These are phyloP conservation scores for Geopemphigus sp. DNA, from an alignment of 1,140 invertebrate species.

Conservation along the genomic window DNA sequence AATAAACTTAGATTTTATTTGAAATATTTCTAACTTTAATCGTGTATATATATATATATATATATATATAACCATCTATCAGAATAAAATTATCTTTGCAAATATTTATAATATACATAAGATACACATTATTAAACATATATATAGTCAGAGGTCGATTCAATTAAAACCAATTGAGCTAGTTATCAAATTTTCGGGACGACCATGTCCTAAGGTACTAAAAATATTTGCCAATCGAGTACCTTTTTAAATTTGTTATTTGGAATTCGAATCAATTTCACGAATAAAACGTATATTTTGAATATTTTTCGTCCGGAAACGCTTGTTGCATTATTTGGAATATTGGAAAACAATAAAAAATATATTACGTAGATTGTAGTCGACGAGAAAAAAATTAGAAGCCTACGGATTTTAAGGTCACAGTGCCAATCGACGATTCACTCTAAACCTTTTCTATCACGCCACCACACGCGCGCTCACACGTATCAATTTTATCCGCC, in stretches of 20 bases:
- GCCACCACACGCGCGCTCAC: slow-evolving; percentile 19
- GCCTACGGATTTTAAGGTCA: slow-evolving; percentile 20
- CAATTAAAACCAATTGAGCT: slow-evolving; percentile 23
- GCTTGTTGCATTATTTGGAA: not conserved
- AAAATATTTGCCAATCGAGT: not conserved
- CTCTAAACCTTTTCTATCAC: slow-evolving; percentile 31
- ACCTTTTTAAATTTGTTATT: not conserved
- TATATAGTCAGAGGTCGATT: slow-evolving; percentile 8
- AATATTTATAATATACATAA: slow-evolving; percentile 7
- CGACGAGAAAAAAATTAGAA: not conserved
- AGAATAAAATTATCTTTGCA: not conserved
- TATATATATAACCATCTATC: not conserved
- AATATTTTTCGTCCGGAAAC: too few species aligned
- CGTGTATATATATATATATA: not conserved
- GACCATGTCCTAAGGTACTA: slow-evolving; percentile 9
- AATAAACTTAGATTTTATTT: not conserved
- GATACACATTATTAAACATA: not conserved
- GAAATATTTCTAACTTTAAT: not conserved
- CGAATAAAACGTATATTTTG: too few species aligned
- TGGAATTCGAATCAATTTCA: not conserved
- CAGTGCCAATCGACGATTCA: slow-evolving; percentile 1
- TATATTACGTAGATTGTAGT: not conserved
- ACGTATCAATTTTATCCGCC: not conserved
- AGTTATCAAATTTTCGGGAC: not conserved
- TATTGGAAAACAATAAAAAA: not conserved